Evolutionary conservation across 2,888 invertebrate genomes (phyloP), one percentile per base, ranked within the genome.

Genomic region (Pheosia gnoma): DNA sequence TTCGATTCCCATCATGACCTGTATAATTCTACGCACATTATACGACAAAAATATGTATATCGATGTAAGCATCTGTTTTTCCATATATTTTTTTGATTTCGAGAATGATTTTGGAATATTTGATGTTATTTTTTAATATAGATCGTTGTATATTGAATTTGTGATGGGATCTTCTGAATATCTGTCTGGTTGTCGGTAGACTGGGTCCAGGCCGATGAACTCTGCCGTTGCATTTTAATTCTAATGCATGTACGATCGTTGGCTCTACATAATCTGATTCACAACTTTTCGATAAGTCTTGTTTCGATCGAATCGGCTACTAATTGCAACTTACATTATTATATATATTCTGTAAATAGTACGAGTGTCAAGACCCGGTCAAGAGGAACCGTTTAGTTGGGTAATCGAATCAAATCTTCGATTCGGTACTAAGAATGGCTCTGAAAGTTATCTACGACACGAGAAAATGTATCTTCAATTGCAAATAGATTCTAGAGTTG

Each of bases 1-100:
- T 61, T 61, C 58, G 61, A 61, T 13, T 53, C 45, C 49, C 58
- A 53, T 7, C 39, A 11, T 45, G 55, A 61, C 61, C 61, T 61
- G 57, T 57, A 58, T 58, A 59, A 59, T 43, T 58, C 47, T 11
- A 61, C 13, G 10, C 39, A 38, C 38, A 58, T 58, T 51, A 58
- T 58, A 58, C 58, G 39, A 51, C 10, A 47, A 51, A 51, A 58
- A 49, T 58, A 58, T 47, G 47, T 47, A 36, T 58, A 55, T 55
- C 39, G 7, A 39, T 58, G 37, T 11, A 51, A 51, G 10, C 38
- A 13, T 51, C 51, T 58, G 39, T 39, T 47, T 58, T 55, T 55
- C 36, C 39, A 39, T 55, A 13, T 55, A 36, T 55, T 55, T 55
- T 37, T 55, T 37, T 55, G n/a, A 39, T 55, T 39, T 9, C 7